Percentiles rank a stretch among this genome's conserved stretches.
Conservation (phyloP, 2,113 vertebrate species). For the Panurus biarmicus region DNA sequence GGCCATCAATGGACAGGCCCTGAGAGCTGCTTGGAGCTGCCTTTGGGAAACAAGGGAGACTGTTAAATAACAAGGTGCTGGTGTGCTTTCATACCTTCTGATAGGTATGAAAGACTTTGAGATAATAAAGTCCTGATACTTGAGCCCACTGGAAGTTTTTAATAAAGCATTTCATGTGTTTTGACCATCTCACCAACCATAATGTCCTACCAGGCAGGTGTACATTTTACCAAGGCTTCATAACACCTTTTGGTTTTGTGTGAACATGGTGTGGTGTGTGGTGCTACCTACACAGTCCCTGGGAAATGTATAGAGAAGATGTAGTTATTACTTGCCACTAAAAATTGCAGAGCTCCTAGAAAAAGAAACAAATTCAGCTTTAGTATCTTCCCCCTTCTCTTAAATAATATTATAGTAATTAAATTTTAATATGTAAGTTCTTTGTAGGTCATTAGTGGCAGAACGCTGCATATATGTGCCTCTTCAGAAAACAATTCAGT, state of each 20-base stretch:
- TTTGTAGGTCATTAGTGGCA: conserved; percentile 1
- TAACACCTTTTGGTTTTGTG: neutral
- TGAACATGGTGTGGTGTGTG: neutral
- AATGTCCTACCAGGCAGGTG: neutral
- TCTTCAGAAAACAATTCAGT: neutral
- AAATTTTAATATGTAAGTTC: conserved; percentile 14
- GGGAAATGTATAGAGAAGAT: neutral
- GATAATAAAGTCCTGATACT: too few relatives aligned
- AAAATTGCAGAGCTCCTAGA: neutral
- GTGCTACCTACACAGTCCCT: neutral
- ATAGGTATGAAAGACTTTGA: too few relatives aligned
- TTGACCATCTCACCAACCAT: too few relatives aligned
- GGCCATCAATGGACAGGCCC: too few relatives aligned
- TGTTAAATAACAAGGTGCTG: too few relatives aligned
- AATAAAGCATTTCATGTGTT: too few relatives aligned
- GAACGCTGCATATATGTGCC: neutral
- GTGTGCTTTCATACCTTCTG: too few relatives aligned
- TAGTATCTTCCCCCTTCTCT: neutral
- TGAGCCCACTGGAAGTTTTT: too few relatives aligned
- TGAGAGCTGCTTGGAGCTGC: too few relatives aligned
- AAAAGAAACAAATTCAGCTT: neutral
- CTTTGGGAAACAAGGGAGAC: too few relatives aligned
- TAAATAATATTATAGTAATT: conserved; percentile 9
- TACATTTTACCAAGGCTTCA: accelerated
- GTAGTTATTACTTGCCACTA: neutral